Percentiles rank a stretch among this genome's conserved stretches.
phyloP scores from a whole-genome alignment of 2,113 vertebrate species.

The Struthio camelus region DNA sequence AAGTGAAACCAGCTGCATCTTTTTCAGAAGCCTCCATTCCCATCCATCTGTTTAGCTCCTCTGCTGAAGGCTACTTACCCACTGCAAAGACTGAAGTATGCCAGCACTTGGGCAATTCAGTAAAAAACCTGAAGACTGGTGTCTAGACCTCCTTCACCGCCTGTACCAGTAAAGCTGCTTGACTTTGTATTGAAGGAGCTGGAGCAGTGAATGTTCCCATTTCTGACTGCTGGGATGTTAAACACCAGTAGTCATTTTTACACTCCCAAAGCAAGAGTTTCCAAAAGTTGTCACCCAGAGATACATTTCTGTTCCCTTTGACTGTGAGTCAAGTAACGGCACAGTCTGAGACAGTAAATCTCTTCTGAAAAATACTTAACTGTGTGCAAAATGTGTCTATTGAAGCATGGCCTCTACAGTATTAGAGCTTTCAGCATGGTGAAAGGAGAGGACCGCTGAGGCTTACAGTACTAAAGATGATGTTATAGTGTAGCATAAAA shows the following conservation, averaged over 20 bases:
- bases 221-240: neutral
- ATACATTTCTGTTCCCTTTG: neutral
- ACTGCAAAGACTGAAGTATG: neutral
- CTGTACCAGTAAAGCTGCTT: neutral
- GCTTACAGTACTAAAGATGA: neutral
- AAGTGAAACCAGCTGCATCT: neutral
- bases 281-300: neutral
- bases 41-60: neutral
- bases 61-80: neutral
- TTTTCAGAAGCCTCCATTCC: neutral
- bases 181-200: neutral
- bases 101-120: neutral
- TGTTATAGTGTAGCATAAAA: neutral
- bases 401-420: neutral
- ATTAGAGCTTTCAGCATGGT: neutral
- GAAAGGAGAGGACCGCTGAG: neutral
- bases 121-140: accelerated
- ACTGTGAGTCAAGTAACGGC: neutral
- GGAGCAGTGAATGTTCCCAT: accelerated
- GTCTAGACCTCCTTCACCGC: neutral
- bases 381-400: neutral
- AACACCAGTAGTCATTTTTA: neutral
- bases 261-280: neutral
- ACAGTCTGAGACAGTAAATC: neutral
- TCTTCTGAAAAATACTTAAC: neutral